Evolutionary conservation across 2,113 vertebrate species (phyloP).

Genomic region (Rhinolophus sinicus): DNA sequence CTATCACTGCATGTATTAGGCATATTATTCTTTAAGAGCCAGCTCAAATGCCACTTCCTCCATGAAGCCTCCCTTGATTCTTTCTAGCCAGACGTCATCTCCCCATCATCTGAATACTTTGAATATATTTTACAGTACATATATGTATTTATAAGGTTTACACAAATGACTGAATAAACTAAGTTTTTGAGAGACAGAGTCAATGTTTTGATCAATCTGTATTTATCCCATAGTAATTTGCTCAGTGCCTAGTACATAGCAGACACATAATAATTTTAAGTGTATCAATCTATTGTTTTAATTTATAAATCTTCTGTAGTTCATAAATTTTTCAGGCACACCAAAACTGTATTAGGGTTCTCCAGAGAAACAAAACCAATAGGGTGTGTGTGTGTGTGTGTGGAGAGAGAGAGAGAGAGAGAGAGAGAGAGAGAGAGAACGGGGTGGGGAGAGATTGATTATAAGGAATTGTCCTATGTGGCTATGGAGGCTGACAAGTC

Average conservation of each 20-base stretch:
- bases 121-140: slow-evolving; percentile 4
- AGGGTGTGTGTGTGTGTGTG: background rate
- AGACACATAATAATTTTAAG: background rate
- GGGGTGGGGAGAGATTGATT: background rate
- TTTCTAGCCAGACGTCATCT: background rate
- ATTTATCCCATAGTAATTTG: background rate
- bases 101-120: background rate
- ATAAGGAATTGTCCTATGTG: background rate
- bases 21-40: background rate
- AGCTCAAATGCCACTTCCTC: slow-evolving; percentile 3
- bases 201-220: background rate
- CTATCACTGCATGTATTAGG: background rate
- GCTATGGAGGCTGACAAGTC: background rate
- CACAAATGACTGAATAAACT: background rate
- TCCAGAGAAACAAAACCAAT: background rate
- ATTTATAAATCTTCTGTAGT: background rate
- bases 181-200: background rate
- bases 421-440: background rate
- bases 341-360: background rate
- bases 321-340: background rate
- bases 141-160: background rate
- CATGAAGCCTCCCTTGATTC: background rate
- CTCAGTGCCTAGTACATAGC: background rate
- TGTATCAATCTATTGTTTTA: background rate
- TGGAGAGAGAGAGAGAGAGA: background rate